Evolutionary conservation across 2,113 vertebrate species (phyloP), one percentile per base, ranked within the genome.

Genomic region (Physeter macrocephalus): DNA sequence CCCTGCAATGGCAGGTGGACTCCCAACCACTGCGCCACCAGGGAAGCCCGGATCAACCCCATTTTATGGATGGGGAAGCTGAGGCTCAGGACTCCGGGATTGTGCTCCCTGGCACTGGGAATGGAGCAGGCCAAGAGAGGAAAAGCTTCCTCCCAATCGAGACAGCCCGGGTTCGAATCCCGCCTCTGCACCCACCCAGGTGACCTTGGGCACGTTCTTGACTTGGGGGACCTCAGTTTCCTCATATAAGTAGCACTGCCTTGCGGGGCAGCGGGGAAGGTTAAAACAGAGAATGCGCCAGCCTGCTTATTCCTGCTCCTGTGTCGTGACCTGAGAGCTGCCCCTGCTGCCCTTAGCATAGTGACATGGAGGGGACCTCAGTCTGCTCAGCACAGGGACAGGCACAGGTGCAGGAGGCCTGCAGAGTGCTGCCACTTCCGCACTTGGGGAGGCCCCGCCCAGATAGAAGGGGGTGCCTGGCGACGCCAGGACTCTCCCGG

Each of bases 101-200:
- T 41, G 57, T 75, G 41, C 12, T 27, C n/a, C 27, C 10, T 34
- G 8, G 14, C 36, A 54, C 1, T 31, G 8, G 21, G 15, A n/a
- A 41, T 8, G 8, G 27, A n/a, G 57, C 27, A 43, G 12, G 52
- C 59, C 71, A 29, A 8, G 41, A 49, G 36, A 75, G 52, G 67
- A 23, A 43, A 8, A 21, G 27, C 21, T 62, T 29, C 46, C 29
- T 71, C 14, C 21, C 31, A 9, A 31, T 7, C 0, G 3, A 43
- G 80, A 4, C 0, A 1, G 5, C 7, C 59, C 1, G 0, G 17
- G 29, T 75, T 67, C 1, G 0, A 66, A 23, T 23, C 36, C 43
- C 2, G 0, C 25, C 34, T 43, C 15, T 9, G 15, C 4, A 8
- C 8, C 25, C 14, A 29, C 36, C 25, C 9, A 9, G 7, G 3